phyloP scores from a whole-genome alignment of 2,113 vertebrate genomes.

The Poecile atricapillus region DNA sequence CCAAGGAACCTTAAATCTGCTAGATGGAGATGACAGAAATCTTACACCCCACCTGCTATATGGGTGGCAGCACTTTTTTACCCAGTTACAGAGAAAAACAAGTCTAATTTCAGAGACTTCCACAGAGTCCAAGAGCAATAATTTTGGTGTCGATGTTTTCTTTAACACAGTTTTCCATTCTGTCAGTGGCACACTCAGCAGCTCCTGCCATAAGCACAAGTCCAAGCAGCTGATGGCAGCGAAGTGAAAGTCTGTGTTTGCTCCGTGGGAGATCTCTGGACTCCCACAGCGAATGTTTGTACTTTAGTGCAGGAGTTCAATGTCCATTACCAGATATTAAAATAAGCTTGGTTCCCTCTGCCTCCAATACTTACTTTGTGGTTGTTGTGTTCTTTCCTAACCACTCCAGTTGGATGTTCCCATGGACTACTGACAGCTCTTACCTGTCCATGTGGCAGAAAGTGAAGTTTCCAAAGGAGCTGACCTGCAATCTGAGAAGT shows the following conservation, averaged over 20 bases:
- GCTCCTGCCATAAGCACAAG: slow-evolving; percentile 66
- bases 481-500: not conserved
- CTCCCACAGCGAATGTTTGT: slow-evolving; percentile 74
- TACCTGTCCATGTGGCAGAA: not conserved
- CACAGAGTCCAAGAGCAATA: not conserved
- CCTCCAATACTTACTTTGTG: not conserved
- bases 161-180: slow-evolving; percentile 82
- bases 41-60: not conserved
- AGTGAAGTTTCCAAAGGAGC: not conserved
- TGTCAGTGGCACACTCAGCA: slow-evolving; percentile 77
- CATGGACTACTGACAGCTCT: not conserved
- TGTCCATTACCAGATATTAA: not conserved
- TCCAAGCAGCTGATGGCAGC: slow-evolving; percentile 77
- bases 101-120: not conserved
- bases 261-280: slow-evolving; percentile 73
- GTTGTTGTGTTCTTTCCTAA: not conserved
- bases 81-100: not conserved
- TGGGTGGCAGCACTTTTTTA: not conserved
- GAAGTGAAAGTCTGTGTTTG: slow-evolving; percentile 80
- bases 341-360: not conserved
- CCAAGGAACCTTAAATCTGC: not conserved
- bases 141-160: not conserved
- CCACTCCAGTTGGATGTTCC: not conserved
- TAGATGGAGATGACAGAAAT: not conserved
- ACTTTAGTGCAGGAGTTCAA: not conserved